Conservation (phyloP, 2,113 vertebrate species). For the Anas platyrhynchos region DNA sequence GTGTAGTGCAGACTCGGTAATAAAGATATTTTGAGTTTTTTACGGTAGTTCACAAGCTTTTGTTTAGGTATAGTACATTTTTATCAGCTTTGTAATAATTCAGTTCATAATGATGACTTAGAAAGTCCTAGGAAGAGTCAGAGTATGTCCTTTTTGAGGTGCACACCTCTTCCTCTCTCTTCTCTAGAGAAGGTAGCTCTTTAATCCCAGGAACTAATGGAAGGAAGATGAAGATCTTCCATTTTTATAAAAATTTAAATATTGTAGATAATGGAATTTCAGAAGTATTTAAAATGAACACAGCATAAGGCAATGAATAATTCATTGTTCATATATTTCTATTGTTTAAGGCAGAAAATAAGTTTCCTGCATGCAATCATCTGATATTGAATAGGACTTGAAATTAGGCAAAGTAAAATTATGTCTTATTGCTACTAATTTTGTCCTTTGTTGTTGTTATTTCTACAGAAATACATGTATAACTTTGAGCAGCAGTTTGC, state of each 20-base stretch:
- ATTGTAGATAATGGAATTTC: not conserved
- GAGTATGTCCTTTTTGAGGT: not conserved
- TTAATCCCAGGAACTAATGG: not conserved
- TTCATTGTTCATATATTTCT: not conserved
- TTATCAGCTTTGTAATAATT: not conserved
- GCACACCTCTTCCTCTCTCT: not conserved
- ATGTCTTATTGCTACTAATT: not conserved
- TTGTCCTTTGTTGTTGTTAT: not conserved
- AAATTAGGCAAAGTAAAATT: not conserved
- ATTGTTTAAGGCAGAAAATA: not conserved
- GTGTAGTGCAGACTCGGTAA: not conserved
- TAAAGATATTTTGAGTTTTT: not conserved
- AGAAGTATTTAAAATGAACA: not conserved
- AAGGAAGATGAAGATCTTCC: not conserved
- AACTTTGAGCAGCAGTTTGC: conserved; percentile 32
- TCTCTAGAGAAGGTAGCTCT: not conserved
- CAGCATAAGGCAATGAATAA: not conserved
- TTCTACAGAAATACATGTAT: conserved; percentile 55
- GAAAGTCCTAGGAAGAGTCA: not conserved
- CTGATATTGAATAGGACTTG: not conserved
- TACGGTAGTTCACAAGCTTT: not conserved
- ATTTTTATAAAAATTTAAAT: not conserved
- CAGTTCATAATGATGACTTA: not conserved
- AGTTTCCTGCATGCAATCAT: not conserved
- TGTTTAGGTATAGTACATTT: not conserved